phyloP scores from a whole-genome alignment of 2,797 vertebrate species.

The Florisuga fusca region DNA sequence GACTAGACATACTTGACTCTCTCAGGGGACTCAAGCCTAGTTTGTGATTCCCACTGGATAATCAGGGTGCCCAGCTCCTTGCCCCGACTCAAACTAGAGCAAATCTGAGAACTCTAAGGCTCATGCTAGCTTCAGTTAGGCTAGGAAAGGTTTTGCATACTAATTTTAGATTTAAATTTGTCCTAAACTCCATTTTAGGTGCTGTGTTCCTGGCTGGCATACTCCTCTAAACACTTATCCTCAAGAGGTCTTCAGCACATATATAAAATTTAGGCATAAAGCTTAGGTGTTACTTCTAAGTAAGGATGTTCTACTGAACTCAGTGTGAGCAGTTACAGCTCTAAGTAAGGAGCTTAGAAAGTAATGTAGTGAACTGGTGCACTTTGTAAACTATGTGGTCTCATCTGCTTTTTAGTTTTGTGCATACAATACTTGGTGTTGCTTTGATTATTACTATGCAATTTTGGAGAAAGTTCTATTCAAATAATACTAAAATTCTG shows the following conservation, averaged over 20 bases:
- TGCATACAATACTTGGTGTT: background rate
- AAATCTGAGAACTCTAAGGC: background rate
- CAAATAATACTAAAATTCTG: background rate
- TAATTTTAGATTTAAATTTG: background rate
- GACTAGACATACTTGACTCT: too few species aligned
- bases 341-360: background rate
- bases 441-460: background rate
- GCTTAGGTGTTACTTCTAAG: background rate
- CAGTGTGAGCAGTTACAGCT: background rate
- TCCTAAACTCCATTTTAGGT: background rate
- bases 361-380: background rate
- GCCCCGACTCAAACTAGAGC: background rate
- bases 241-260: background rate
- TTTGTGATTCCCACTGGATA: background rate
- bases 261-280: background rate
- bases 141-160: background rate
- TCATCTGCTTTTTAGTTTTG: background rate
- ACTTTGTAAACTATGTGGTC: background rate
- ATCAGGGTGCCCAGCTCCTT: background rate
- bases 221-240: background rate
- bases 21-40: background rate
- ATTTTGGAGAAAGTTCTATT: background rate
- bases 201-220: background rate
- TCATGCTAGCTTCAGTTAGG: background rate
- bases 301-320: background rate